Conservation (phyloP, 2,113 vertebrate genomes). For the Tyto alba region DNA sequence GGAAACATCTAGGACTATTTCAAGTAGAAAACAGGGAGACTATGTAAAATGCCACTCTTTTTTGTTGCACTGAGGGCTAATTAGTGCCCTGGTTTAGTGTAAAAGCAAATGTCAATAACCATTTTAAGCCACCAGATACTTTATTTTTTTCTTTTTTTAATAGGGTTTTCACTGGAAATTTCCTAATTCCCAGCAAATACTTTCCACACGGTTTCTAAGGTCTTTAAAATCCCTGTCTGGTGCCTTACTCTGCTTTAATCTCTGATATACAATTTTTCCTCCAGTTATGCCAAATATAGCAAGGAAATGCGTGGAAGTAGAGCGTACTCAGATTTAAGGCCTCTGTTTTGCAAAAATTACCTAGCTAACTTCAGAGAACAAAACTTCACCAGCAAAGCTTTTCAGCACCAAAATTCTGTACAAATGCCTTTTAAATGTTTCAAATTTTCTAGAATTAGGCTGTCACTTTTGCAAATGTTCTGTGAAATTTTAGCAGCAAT, state of each 20-base stretch:
- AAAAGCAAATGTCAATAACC: slow-evolving; percentile 17
- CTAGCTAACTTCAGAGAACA: slow-evolving; percentile 1
- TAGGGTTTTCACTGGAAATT: slow-evolving; percentile 58
- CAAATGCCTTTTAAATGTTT: slow-evolving; percentile 46
- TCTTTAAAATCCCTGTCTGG: slow-evolving; percentile 63
- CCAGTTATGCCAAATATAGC: slow-evolving; percentile 37
- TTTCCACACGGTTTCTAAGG: slow-evolving; percentile 28
- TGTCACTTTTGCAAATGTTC: slow-evolving; percentile 55
- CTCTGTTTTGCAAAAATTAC: slow-evolving; percentile 26
- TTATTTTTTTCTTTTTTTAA: background rate
- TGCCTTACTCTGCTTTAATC: slow-evolving; percentile 44
- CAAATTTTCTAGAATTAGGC: slow-evolving; percentile 65
- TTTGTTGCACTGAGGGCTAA: background rate
- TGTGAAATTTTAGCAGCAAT: slow-evolving; percentile 57
- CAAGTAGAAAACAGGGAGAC: slow-evolving; percentile 11
- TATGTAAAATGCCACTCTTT: background rate
- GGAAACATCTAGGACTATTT: background rate
- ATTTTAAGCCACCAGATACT: slow-evolving; percentile 37
- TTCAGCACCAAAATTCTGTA: slow-evolving; percentile 32
- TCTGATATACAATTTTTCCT: slow-evolving; percentile 39
- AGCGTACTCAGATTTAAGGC: background rate
- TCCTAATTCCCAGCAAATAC: slow-evolving; percentile 62
- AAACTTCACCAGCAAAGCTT: slow-evolving; percentile 18
- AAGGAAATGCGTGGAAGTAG: background rate
- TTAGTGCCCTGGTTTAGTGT: slow-evolving; percentile 12